Evolutionary conservation across 53 echinoderm and acorn worm species (phyloP).

Genomic region (Holothuria scabra): DNA sequence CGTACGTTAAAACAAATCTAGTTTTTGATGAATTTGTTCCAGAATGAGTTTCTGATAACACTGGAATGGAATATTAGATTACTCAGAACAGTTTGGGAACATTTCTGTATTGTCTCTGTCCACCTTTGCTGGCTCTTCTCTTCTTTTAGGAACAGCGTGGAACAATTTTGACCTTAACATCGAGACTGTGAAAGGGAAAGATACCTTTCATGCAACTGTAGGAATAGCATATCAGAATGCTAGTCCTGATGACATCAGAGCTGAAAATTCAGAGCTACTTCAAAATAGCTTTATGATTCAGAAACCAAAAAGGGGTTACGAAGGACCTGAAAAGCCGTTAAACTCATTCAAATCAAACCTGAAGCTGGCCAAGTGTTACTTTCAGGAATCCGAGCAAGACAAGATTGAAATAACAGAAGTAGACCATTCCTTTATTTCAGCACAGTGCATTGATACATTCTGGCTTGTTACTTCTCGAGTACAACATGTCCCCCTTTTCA

Average conservation of each 20-base stretch:
- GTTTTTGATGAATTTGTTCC: too few species aligned
- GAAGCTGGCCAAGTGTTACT: slow-evolving; percentile 25
- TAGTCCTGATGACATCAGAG: neutral
- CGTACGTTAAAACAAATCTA: too few species aligned
- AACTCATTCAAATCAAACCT: slow-evolving; percentile 17
- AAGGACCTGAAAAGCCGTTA: slow-evolving; percentile 19
- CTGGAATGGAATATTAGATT: too few species aligned
- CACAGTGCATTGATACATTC: slow-evolving; percentile 5
- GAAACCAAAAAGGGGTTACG: slow-evolving; percentile 18
- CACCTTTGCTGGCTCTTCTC: too few species aligned
- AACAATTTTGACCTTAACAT: slow-evolving; percentile 56
- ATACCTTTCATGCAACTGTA: slow-evolving; percentile 37
- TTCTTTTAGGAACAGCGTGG: slow-evolving; percentile 44
- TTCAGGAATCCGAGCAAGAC: slow-evolving; percentile 5
- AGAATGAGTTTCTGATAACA: too few species aligned
- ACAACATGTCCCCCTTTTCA: slow-evolving; percentile 37
- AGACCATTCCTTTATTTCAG: neutral
- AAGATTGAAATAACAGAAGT: too few species aligned
- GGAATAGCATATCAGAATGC: slow-evolving; percentile 45
- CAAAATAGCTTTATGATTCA: neutral
- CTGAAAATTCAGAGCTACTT: neutral
- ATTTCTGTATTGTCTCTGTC: too few species aligned
- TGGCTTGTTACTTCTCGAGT: slow-evolving; percentile 26
- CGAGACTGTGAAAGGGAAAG: slow-evolving; percentile 46
- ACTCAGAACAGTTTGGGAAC: too few species aligned